Base-by-base conservation (phyloP, 1,140 invertebrate genomes). In the Mya arenaria region DNA sequence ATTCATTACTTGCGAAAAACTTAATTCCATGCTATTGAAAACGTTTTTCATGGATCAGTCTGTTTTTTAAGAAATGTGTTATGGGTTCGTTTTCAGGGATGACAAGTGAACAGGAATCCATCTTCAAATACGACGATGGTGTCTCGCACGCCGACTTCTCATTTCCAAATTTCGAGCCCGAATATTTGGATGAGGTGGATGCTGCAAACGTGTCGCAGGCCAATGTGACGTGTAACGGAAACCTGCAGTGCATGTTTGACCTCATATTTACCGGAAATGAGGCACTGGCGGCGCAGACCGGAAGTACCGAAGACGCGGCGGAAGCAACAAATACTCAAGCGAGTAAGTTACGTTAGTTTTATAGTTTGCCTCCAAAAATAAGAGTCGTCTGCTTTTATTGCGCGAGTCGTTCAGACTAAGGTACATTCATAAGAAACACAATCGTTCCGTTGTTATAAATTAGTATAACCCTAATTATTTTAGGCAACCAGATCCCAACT, bases 181-280 rank as follows among this genome's bases (percentile, higher is more conserved):
- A 56, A 5, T 87, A 84, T 62, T 32, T 65, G 1, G 82, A 85
- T 37, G 79, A 85, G 32, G 60, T 66, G 4, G 25, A 77, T 28
- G 30, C 55, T 17, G 32, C 25, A 4, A 17, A 48, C 1, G 60
- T 63, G 17, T n/a, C 30, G 1, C 55, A 79, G 17, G 84, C 85
- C n/a, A 44, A 36, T 5, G 28, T 39, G 19, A 36, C 75, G 8
- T 87, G 86, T 79, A 78, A 78, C 17, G 72, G 69, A 17, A 85
- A 75, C 25, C 36, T 62, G 1, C 58, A 82, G 36, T 87, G 86
- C 55, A 72, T 82, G 17, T 85, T 81, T 48, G 86, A 87, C 39
- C 83, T 63, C 41, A 39, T 87, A 19, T 83, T 72, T 4, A 87
- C 86, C 34, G 79, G 77, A 0, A 83, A 84, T 41, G 25, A 65